Evolutionary conservation across 2,888 invertebrate genomes (phyloP).

Genomic region (Lysandra bellargus): DNA sequence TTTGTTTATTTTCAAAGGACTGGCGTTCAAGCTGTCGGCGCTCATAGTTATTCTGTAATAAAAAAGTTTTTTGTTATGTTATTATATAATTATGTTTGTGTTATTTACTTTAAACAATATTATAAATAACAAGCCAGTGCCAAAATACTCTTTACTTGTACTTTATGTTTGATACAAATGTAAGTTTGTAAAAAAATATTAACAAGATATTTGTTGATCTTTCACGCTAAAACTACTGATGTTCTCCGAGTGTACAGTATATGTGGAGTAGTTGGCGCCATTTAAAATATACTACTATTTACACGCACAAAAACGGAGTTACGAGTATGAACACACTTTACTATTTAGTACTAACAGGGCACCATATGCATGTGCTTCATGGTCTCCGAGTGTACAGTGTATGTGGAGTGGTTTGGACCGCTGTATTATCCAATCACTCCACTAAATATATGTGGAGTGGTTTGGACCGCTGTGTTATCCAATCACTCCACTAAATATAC

Average conservation of each 20-base stretch:
- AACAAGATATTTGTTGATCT: background rate
- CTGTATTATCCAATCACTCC: constrained; percentile 44
- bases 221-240: background rate
- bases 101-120: background rate
- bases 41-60: constrained; percentile 71
- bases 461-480: constrained; percentile 41
- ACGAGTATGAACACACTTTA: constrained; percentile 52
- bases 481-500: too few relatives aligned
- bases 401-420: constrained; percentile 50
- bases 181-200: too few relatives aligned
- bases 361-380: constrained; percentile 58
- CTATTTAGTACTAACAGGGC: constrained; percentile 57
- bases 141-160: too few relatives aligned
- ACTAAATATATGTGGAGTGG: constrained; percentile 48
- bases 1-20: constrained; percentile 53
- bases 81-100: background rate
- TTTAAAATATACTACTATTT: too few relatives aligned
- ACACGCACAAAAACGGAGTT: too few relatives aligned
- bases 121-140: background rate
- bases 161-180: too few relatives aligned
- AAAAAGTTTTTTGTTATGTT: constrained; percentile 7
- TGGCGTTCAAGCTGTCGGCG: constrained; percentile 73
- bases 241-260: too few relatives aligned
- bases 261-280: too few relatives aligned
- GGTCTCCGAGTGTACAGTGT: constrained; percentile 53